Conservation (phyloP, 2,797 vertebrate genomes). For the Arctocebus calabarensis region DNA sequence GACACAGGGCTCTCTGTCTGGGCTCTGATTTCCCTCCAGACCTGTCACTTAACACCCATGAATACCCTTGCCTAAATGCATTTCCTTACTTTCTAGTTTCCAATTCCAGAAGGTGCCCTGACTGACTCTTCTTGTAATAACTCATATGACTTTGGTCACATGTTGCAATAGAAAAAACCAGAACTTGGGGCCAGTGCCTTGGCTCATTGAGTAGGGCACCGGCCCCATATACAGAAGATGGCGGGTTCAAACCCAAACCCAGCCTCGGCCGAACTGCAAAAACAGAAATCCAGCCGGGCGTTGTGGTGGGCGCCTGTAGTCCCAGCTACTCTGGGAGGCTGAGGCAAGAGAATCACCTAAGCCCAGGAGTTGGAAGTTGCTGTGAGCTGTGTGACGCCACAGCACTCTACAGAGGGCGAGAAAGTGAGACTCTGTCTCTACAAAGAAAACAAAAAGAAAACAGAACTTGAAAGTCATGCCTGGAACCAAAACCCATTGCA, state of each 20-base stretch:
- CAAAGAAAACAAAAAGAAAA: background rate
- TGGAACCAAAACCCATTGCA: background rate
- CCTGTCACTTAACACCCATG: background rate
- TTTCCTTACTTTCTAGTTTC: background rate
- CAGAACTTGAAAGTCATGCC: background rate
- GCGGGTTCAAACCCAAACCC: too few species aligned
- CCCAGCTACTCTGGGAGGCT: too few species aligned
- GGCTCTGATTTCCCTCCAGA: background rate
- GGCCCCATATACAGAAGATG: too few species aligned
- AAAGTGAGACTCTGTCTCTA: too few species aligned
- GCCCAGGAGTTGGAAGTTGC: too few species aligned
- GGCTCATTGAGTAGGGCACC: too few species aligned
- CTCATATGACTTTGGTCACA: background rate
- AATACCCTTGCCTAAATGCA: background rate
- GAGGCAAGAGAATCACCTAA: too few species aligned
- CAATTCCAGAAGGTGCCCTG: background rate
- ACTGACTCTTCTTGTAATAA: background rate
- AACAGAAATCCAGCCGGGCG: too few species aligned
- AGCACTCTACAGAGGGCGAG: too few species aligned
- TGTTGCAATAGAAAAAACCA: background rate
- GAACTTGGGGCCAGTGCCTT: background rate
- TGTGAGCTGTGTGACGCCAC: too few species aligned
- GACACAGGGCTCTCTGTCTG: background rate
- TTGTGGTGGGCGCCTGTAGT: too few species aligned
- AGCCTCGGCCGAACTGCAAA: too few species aligned